Base-by-base conservation (phyloP, 2,888 invertebrate species). In the Drosophila cognata region DNA sequence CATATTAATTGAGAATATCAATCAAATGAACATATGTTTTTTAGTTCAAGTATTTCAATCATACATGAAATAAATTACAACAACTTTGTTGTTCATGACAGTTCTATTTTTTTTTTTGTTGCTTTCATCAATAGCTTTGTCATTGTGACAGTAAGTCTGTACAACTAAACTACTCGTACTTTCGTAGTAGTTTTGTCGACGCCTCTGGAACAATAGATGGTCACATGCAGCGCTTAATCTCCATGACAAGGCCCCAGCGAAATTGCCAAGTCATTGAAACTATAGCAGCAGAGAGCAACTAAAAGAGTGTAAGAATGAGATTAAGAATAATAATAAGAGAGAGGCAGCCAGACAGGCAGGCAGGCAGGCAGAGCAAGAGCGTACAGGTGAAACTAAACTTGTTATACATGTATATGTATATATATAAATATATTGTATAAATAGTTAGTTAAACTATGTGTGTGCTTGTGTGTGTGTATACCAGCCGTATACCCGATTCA, bases 191-290 rank as follows among this genome's bases (percentile, higher is more conserved):
- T 64, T 29, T 50, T 28, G 16, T 18, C 29, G 36, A 21, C 46
- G 55, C 60, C 46, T 21, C 38, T 25, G 50, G 38, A 51, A 43
- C 43, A 61, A n/a, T 29, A 46, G 18, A 61, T 48, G 46, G 81
- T 80, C 81, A 76, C 67, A 76, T 76, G 81, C 62, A 67, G 58
- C 31, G 53, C 28, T 21, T 76, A 80, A 80, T 78, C 71, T 80
- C 48, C 59, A 62, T 55, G 43, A 46, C 46, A 25, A 21, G 46
- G 25, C 43, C 41, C 36, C 31, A 33, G 51, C 18, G 62, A 77
- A 71, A 53, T 66, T 33, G 60, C 51, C 43, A 63, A 76, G 63
- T 81, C 69, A 80, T 66, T 59, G 41, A 33, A 58, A 56, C 46
- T 69, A 66, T 38, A 31, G 41, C 51, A 29, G 51, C 52, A 38